Evolutionary conservation across 2,797 vertebrate genomes (phyloP).

Genomic region (Myripristis jacobus): DNA sequence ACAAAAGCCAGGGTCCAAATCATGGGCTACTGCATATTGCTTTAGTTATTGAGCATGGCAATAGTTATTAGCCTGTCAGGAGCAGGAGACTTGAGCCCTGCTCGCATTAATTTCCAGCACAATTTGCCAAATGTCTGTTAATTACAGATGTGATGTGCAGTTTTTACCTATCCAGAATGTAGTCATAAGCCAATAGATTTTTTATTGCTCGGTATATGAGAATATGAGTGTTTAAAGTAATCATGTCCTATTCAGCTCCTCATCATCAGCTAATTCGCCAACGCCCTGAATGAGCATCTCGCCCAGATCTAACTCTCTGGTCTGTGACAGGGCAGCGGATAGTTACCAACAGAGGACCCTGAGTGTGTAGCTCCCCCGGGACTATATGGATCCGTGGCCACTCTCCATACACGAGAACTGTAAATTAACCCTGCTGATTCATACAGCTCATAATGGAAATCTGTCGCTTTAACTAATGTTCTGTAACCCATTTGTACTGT

Average conservation of each 20-base stretch:
- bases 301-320: constrained; percentile 40
- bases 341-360: constrained; percentile 57
- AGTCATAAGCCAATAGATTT: constrained; percentile 15
- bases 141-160: constrained; percentile 64
- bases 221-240: constrained; percentile 8
- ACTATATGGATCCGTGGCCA: constrained; percentile 42
- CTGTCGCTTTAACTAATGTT: not conserved
- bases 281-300: constrained; percentile 71
- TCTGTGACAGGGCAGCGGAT: constrained; percentile 59
- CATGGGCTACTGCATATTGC: constrained; percentile 32
- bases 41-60: constrained; percentile 63
- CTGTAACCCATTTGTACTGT: not conserved
- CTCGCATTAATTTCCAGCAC: constrained; percentile 68
- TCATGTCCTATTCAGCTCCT: constrained; percentile 27
- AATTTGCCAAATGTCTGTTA: constrained; percentile 76
- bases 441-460: too few relatives aligned
- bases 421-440: too few relatives aligned
- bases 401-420: constrained; percentile 4
- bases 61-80: constrained; percentile 73
- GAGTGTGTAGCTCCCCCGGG: constrained; percentile 56
- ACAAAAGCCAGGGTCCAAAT: constrained; percentile 36
- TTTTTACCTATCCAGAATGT: constrained; percentile 21
- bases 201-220: not conserved
- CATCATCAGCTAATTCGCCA: constrained; percentile 66
- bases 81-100: constrained; percentile 71